phyloP scores from a whole-genome alignment of 2,888 invertebrate genomes.

The Blomia tropicalis region DNA sequence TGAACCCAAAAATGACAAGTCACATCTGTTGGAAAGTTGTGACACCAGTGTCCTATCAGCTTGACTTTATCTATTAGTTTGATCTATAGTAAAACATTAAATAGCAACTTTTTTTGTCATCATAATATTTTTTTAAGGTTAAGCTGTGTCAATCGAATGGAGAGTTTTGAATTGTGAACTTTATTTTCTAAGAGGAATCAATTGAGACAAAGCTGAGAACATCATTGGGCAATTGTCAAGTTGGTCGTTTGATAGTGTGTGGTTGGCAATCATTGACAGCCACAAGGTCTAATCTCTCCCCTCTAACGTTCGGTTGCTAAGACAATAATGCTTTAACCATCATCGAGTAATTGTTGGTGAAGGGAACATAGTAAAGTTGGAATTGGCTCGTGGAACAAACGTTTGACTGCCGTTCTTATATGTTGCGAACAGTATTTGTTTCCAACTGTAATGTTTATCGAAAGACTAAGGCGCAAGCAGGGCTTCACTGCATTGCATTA shows the following conservation, averaged over 20 bases:
- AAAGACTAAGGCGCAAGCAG: neutral
- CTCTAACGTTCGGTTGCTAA: neutral
- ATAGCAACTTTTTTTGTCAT: no score
- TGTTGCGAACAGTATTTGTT: neutral
- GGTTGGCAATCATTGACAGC: neutral
- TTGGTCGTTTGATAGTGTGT: neutral
- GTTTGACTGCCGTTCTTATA: neutral
- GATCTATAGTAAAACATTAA: no score
- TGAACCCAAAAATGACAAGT: slow-evolving; percentile 12
- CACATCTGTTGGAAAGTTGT: neutral
- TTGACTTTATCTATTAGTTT: no score
- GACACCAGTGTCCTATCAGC: neutral
- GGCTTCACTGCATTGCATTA: neutral
- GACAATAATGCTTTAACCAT: slow-evolving; percentile 12
- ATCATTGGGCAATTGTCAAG: slow-evolving; percentile 10
- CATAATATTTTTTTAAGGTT: no score
- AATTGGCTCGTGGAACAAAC: neutral
- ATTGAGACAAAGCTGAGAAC: no score
- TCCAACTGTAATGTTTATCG: neutral
- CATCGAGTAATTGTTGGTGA: no score
- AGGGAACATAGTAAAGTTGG: no score
- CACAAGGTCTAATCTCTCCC: neutral
- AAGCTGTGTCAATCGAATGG: no score
- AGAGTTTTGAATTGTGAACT: no score
- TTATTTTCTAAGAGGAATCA: no score